These are phyloP conservation scores for Aplochiton taeniatus DNA, from an alignment of 2,797 vertebrate species.

Conservation along the genomic window DNA sequence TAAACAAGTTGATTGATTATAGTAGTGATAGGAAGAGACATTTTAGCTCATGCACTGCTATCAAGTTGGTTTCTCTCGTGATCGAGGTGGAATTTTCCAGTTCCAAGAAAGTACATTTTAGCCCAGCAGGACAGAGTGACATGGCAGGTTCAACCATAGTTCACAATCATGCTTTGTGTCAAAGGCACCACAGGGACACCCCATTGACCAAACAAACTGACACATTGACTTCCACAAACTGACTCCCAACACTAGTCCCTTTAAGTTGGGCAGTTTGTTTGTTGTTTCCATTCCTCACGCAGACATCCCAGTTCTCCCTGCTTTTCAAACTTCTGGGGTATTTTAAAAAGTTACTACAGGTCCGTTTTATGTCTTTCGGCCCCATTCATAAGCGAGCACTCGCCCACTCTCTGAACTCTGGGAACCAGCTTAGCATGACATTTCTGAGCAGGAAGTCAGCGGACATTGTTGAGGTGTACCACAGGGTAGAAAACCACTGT, in stretches of 20 bases:
- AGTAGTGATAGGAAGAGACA: too few relatives aligned
- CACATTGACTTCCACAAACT: too few relatives aligned
- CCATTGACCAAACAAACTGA: constrained; percentile 35
- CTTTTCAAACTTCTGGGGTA: constrained; percentile 49
- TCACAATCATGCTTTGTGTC: constrained; percentile 59
- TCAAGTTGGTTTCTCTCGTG: too few relatives aligned
- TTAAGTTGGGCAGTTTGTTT: constrained; percentile 59
- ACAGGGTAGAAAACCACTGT: constrained; percentile 45
- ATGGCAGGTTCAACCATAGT: constrained; percentile 57
- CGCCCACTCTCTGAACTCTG: constrained; percentile 54
- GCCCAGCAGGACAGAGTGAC: constrained; percentile 36
- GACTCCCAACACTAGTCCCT: constrained; percentile 54
- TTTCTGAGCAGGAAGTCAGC: constrained; percentile 60
- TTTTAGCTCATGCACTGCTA: too few relatives aligned
- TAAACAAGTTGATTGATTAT: background rate
- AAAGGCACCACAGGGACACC: constrained; percentile 43
- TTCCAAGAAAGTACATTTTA: constrained; percentile 34
- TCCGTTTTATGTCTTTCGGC: constrained; percentile 61
- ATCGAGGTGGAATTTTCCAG: constrained; percentile 41
- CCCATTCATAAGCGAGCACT: constrained; percentile 61
- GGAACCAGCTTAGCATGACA: constrained; percentile 48
- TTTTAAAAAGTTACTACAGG: constrained; percentile 56
- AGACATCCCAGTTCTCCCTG: constrained; percentile 44
- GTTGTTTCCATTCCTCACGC: constrained; percentile 54
- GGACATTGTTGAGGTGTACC: constrained; percentile 71